Evolutionary conservation across 2,888 invertebrate genomes (phyloP), one percentile per base, ranked within the genome.

Genomic region (Aphidius colemani): DNA sequence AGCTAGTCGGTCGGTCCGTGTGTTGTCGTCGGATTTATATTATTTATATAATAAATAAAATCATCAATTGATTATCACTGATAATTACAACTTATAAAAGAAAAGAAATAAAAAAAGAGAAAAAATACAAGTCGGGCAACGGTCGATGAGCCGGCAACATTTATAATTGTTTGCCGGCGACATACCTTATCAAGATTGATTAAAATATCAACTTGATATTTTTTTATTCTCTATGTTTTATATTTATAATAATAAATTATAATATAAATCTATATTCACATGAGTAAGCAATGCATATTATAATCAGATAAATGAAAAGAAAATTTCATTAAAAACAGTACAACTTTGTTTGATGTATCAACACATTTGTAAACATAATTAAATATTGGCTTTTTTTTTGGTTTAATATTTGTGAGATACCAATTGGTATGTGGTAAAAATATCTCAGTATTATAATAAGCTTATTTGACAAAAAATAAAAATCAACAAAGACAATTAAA

Each of bases 1-100:
- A 81, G 78, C 81, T 82, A 82, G 82, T 79, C 82, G 82, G 81
- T 76, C 77, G 80, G 79, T 75, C 73, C 70, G 70, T 68, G 68
- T 69, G 63, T 76, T 65, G 72, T 70, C 68, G 69, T 70, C 67
- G 60, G 40, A 53, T 2, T 18, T 18, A 18, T 18, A 18, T 18
- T 2, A 18, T 18, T 10, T 10, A 53, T 9, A 56, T 45, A 9
- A 10, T 40, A 39, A 39, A 11, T n/a, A 10, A n/a, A 53, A 11
- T 49, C n/a, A 11, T 49, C 10, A 6, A n/a, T 11, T 11, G 7
- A 7, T 49, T 49, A 7, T 13, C 49, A 11, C 10, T 7, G 13
- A 49, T 11, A 10, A 11, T 49, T 10, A 49, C 5, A 30, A 30
- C 5, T 2, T 30, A 30, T 30, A 30, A 30, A 30, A 30, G 3